Percentiles rank a stretch among this genome's conserved stretches.
Conservation (phyloP, 35 echinoderm and acorn worm species). For the Diadema setosum region DNA sequence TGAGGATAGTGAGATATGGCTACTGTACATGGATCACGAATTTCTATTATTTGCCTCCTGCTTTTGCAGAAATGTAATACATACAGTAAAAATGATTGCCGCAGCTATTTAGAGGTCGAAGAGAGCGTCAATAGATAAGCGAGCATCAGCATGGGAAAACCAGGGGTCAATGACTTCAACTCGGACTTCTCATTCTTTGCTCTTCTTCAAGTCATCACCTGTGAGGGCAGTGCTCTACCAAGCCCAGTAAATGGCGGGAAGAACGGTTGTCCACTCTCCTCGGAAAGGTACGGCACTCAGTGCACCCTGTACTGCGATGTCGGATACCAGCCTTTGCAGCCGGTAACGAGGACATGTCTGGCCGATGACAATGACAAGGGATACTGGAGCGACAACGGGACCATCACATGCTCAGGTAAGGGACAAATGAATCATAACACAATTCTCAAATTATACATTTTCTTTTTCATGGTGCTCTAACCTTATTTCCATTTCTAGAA, state of each 20-base stretch:
- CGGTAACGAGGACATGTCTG: slow-evolving; percentile 1
- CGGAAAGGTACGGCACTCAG: not conserved
- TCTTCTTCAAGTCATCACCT: slow-evolving; percentile 31
- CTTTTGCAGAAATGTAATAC: too few species aligned
- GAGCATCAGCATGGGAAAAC: not conserved
- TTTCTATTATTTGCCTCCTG: too few species aligned
- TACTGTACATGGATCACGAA: too few species aligned
- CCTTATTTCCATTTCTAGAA: too few species aligned
- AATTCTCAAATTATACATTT: too few species aligned
- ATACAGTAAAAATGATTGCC: too few species aligned
- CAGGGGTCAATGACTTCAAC: not conserved
- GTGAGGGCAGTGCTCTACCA: slow-evolving; percentile 23
- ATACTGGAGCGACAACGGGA: slow-evolving; percentile 25
- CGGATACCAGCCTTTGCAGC: slow-evolving; percentile 14
- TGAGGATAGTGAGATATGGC: too few species aligned
- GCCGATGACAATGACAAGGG: not conserved
- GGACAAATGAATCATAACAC: too few species aligned
- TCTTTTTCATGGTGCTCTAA: too few species aligned
- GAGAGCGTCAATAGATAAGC: too few species aligned
- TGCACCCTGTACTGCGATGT: slow-evolving; percentile 27
- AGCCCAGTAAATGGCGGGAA: slow-evolving; percentile 14
- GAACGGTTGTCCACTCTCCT: not conserved
- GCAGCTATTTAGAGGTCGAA: not conserved
- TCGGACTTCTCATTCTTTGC: not conserved
- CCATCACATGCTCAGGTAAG: slow-evolving; percentile 36